Base-by-base conservation (phyloP, 2,797 vertebrate species). In the Oreochromis mossambicus region DNA sequence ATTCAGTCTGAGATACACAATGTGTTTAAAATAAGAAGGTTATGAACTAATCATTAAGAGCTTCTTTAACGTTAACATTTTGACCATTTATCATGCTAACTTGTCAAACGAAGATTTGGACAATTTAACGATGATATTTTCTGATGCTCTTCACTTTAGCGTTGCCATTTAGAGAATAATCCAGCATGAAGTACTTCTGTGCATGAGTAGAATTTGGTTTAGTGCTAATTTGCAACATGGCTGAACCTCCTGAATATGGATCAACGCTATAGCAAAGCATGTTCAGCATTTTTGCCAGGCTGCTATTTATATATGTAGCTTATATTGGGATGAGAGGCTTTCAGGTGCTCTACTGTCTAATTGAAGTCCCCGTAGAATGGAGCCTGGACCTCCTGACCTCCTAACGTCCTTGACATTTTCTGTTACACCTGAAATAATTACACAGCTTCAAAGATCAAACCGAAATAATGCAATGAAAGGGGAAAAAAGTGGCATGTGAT, bases 391-490 rank as follows among this genome's bases (percentile, higher is more conserved):
- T 63, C 81, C 68, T 80, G 82, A 87, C 83, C 80, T 12, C 46
- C 80, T 79, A 41, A n/a, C 78, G 88, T 87, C 89, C 91, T 94
- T 95, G 93, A 95, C 94, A 94, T 95, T 94, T 94, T 77, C 48
- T 19, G 54, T 58, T 48, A 79, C 76, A 26, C 63, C 73, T 82
- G 77, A 87, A 91, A 84, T 84, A 82, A 93, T 94, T 88, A 86
- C 55, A 76, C 66, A 78, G 86, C 85, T 63, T 75, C 78, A 79
- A 52, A 61, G 82, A 52, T 87, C 86, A 81, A 46, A 32, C 19
- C 1, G 17, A 6, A 3, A 76, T 21, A 46, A 75, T 13, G 29
- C 24, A 73, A 73, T 11, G 58, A 52, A 56, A n/a, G n/a, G 66
- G 2, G 66, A 4, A 54, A 34, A 51, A 75, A 68, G 46, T 34